Conservation (phyloP, 2,888 invertebrate species). For the Caenorhabditis panamensis region DNA sequence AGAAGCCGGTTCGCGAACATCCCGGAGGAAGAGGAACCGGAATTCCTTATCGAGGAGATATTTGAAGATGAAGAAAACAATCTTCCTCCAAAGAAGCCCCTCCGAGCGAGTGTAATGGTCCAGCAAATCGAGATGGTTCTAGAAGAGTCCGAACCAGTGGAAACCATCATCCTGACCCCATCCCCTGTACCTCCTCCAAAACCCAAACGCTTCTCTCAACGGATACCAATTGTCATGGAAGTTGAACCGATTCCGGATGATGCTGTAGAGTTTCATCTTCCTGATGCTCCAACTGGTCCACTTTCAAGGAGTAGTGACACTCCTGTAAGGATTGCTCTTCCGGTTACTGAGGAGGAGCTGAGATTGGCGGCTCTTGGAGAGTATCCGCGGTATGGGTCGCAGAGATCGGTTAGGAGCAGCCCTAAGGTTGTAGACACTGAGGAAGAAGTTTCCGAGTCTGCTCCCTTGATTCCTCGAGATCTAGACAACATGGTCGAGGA, state of each 20-base stretch:
- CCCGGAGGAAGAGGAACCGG: slow-evolving; percentile 28
- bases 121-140: slow-evolving; percentile 49
- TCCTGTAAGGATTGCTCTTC: slow-evolving; percentile 43
- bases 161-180: neutral
- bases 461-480: slow-evolving; percentile 20
- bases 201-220: slow-evolving; percentile 31
- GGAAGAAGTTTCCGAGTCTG: slow-evolving; percentile 10
- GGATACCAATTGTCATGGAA: slow-evolving; percentile 44
- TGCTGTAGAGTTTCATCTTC: neutral
- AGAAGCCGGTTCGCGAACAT: neutral
- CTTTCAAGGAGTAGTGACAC: slow-evolving; percentile 17
- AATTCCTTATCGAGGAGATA: slow-evolving; percentile 36
- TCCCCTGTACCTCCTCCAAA: slow-evolving; percentile 50
- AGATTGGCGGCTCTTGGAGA: slow-evolving; percentile 42
- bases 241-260: slow-evolving; percentile 35
- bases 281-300: slow-evolving; percentile 8
- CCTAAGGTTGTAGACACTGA: neutral
- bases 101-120: slow-evolving; percentile 32
- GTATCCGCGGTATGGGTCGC: slow-evolving; percentile 19
- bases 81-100: slow-evolving; percentile 17
- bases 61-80: slow-evolving; percentile 3
- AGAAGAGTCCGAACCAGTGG: neutral
- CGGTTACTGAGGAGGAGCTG: slow-evolving; percentile 45
- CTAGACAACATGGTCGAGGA: slow-evolving; percentile 39
- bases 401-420: neutral